Conservation (phyloP, 2,113 vertebrate genomes). For the Paratilapia polleni region DNA sequence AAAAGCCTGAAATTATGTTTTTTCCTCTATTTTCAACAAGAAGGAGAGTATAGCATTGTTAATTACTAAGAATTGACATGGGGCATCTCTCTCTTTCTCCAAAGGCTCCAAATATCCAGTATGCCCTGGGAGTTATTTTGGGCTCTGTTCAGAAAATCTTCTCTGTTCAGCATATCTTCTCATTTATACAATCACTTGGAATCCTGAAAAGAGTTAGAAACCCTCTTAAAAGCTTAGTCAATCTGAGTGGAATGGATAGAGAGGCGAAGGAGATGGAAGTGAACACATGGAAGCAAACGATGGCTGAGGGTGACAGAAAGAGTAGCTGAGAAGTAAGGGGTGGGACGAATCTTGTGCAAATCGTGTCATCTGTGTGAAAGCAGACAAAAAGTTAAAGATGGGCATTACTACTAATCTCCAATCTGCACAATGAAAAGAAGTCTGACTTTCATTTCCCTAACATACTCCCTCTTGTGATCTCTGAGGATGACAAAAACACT, state of each 20-base stretch:
- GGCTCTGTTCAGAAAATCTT: slow-evolving; percentile 35
- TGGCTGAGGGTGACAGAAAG: slow-evolving; percentile 28
- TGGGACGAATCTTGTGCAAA: slow-evolving; percentile 63
- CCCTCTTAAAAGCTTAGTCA: slow-evolving; percentile 65
- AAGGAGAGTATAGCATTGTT: not conserved
- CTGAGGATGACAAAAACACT: slow-evolving; percentile 61
- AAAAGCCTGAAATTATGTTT: not conserved
- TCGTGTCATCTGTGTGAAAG: slow-evolving; percentile 72
- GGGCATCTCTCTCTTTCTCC: not conserved
- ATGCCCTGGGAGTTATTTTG: slow-evolving; percentile 4
- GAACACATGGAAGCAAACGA: slow-evolving; percentile 44
- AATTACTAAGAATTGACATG: slow-evolving; percentile 1
- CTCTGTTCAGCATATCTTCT: slow-evolving; percentile 30
- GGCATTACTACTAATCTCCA: slow-evolving; percentile 79
- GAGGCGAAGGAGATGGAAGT: slow-evolving; percentile 43
- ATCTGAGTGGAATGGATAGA: slow-evolving; percentile 60
- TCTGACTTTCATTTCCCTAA: slow-evolving; percentile 71
- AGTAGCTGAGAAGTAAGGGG: slow-evolving; percentile 29
- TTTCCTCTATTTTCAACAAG: not conserved
- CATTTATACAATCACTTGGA: slow-evolving; percentile 40
- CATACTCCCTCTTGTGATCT: slow-evolving; percentile 74
- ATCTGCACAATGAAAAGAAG: slow-evolving; percentile 75
- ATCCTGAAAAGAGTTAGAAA: slow-evolving; percentile 67
- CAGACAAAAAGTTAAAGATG: slow-evolving; percentile 64
- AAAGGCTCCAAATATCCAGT: not conserved